These are phyloP conservation scores for Megaptera novaeangliae DNA, from an alignment of 2,113 vertebrate genomes.

Conservation along the genomic window DNA sequence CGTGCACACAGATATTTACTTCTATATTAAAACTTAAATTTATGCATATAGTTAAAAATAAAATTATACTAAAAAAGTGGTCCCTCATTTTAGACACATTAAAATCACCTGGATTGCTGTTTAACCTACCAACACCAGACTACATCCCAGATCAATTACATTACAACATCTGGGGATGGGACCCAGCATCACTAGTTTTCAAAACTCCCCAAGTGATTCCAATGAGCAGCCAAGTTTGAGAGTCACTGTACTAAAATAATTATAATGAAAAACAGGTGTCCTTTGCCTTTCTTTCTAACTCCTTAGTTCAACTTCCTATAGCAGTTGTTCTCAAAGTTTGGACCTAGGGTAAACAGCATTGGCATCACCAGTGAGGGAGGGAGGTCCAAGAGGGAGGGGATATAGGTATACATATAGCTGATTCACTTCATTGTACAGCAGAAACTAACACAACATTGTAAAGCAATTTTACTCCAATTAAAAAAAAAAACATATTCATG, in stretches of 20 bases:
- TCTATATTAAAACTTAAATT: constrained; percentile 4
- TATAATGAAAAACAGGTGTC: not conserved
- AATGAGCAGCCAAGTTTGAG: not conserved
- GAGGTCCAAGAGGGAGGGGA: no score
- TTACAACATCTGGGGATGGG: not conserved
- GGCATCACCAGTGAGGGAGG: not conserved
- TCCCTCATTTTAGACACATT: not conserved
- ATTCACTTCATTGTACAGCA: no score
- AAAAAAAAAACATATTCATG: not conserved
- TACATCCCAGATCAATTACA: not conserved
- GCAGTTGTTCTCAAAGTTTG: not conserved
- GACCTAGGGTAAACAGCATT: not conserved
- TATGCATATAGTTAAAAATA: constrained; percentile 5
- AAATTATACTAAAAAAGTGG: not conserved
- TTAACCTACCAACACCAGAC: not conserved
- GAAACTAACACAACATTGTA: no score
- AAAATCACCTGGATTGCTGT: not conserved
- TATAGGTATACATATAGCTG: no score
- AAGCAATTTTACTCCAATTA: no score
- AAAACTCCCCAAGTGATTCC: not conserved
- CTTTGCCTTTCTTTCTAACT: not conserved
- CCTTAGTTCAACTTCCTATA: not conserved
- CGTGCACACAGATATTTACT: not conserved
- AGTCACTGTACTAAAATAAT: not conserved
- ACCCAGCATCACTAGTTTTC: not conserved